Base-by-base conservation (phyloP, 2,797 vertebrate genomes). In the Liasis olivaceus region DNA sequence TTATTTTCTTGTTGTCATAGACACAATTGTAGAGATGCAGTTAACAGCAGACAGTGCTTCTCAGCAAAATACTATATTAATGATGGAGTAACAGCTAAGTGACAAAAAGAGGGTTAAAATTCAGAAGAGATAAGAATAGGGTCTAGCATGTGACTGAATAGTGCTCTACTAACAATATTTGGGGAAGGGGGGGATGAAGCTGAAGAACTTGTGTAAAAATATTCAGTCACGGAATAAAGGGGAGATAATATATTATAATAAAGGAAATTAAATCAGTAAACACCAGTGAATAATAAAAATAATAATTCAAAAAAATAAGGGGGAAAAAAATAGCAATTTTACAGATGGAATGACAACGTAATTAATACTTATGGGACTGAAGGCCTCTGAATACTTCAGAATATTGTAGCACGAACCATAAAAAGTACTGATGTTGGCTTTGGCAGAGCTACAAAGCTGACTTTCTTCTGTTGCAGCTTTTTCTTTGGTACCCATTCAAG, bases 51-150 rank as follows among this genome's bases (percentile, higher is more conserved):
- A 93, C 92, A 90, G 96, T 28, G 59, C 51, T 60, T 66, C 24
- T 93, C 95, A 96, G 94, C 91, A 94, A 96, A 91, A 1, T 31
- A 36, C 92, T 69, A 90, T 62, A 26, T 85, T 90, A 87, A 90
- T 93, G 63, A 92, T 72, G 84, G 14, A 62, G 2, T 62, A 72
- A 85, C 63, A 77, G 81, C 64, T 42, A 69, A 93, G 58, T 14
- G n/a, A 56, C 47, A 63, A 58, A 81, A 88, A 88, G 22, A 59
- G n/a, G 1, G 3, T 1, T 60, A 85, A 92, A 85, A 26, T 87
- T 77, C 14, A n/a, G n/a, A 89, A 63, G 5, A 3, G 6, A 4
- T 15, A 88, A 63, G n/a, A 58, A 89, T 13, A 84, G 28, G 42
- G 14, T 4, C 4, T 58, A 59, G 12, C 5, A 36, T 26, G 3